Conservation (phyloP, 2,888 invertebrate species). For the Spilarctia lutea region DNA sequence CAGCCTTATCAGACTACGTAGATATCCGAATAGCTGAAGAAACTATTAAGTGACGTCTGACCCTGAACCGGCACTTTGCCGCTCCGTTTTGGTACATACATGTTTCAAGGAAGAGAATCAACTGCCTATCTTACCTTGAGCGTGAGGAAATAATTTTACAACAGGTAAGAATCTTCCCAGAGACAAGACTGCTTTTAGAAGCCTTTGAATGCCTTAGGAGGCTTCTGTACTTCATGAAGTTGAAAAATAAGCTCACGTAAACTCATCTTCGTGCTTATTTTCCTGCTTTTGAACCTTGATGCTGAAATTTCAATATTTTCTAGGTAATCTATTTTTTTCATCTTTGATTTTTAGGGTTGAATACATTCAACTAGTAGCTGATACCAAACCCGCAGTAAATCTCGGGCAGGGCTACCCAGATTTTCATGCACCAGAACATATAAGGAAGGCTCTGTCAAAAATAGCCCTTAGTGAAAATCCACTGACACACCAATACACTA, state of each 20-base stretch:
- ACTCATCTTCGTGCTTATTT: not conserved
- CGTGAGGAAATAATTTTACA: not conserved
- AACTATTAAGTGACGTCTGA: no score
- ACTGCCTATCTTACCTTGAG: not conserved
- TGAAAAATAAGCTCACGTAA: not conserved
- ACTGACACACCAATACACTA: conserved; percentile 95
- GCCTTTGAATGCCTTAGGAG: not conserved
- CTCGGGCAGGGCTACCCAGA: conserved; percentile 99
- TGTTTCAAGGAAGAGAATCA: not conserved
- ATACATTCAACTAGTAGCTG: conserved; percentile 93
- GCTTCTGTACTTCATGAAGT: not conserved
- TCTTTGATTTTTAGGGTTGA: conserved; percentile 90
- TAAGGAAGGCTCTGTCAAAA: conserved; percentile 91
- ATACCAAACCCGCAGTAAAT: conserved; percentile 94
- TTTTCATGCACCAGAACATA: conserved; percentile 94
- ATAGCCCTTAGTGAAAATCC: conserved; percentile 90
- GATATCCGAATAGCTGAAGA: no score
- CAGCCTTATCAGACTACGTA: not conserved
- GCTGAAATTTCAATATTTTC: not conserved
- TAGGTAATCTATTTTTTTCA: not conserved
- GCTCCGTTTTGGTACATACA: not conserved
- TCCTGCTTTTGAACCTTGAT: not conserved
- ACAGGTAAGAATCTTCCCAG: no score
- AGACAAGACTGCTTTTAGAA: not conserved
- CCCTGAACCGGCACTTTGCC: not conserved